Evolutionary conservation across 2,797 vertebrate genomes (phyloP), one percentile per base, ranked within the genome.

Genomic region (Hybognathus amarus): DNA sequence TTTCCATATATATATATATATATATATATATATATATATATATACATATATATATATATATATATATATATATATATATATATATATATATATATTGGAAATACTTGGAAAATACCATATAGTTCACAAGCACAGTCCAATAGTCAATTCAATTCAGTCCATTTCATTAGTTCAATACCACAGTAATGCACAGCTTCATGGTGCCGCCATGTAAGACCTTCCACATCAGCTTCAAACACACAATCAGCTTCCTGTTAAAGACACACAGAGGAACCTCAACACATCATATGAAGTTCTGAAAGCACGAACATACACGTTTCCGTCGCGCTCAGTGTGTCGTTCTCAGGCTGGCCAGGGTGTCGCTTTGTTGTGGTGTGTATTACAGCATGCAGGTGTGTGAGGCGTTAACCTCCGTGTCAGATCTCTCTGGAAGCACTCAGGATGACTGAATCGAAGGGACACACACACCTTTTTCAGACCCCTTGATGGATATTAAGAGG

Each of bases 171-270:
- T 20, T 73, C 27, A 30, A 4, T 11, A 27, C 15, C n/a, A 30
- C 1, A 0, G 8, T 47, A 47, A 70, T 30, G 12, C 9, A 20
- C 45, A 17, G 40, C 13, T 42, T 69, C 7, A 50, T 15, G 10
- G 10, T 13, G 1, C 27, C 10, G 10, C 17, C 4, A 18, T 52
- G 45, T 12, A 33, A 30, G 70, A 17, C 24, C 70, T 33, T 73
- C 40, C 15, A 30, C 59, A 2, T 64, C 30, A 38, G 45, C 77
- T 54, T 79, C 42, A 79, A 54, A 79, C 63, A 24, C 59, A 61
- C 30, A 67, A 20, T 68, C 9, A 38, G 15, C 36, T 69, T 79
- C 64, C 77, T 79, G 47, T 68, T 18, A 13, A 22, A 79, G 8
- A 66, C 18, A 36, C 11, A n/a, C 10, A 40, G 63, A 50, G 38